Evolutionary conservation across 2,888 invertebrate species (phyloP).

Genomic region (Tenthredo distinguenda): DNA sequence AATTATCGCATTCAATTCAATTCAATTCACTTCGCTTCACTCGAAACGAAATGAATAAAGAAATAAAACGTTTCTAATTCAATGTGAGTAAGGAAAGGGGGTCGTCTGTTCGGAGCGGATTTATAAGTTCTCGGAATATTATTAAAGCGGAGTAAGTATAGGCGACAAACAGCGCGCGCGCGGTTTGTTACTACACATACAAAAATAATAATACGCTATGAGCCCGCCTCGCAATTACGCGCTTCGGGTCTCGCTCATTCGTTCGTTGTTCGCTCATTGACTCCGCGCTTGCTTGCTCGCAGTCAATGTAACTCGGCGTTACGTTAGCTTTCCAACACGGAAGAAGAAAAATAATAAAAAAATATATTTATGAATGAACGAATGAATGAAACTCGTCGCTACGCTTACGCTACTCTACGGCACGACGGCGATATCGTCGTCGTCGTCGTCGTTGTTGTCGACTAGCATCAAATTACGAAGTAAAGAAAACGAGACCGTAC

Average conservation of each 20-base stretch:
- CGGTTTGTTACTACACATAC: background rate
- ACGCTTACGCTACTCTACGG: background rate
- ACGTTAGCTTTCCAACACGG: background rate
- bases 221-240: background rate
- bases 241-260: background rate
- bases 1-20: background rate
- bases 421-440: background rate
- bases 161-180: no score
- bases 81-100: no score
- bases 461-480: background rate
- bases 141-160: no score
- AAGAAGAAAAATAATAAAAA: background rate
- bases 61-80: no score
- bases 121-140: no score
- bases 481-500: background rate
- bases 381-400: background rate
- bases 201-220: background rate
- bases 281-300: background rate
- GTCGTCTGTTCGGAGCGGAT: no score
- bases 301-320: background rate
- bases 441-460: background rate
- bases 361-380: background rate
- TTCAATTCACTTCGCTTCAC: background rate
- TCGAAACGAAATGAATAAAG: no score
- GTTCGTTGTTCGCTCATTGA: background rate